Conservation (phyloP, 2,888 invertebrate species). For the Dichetophora obliterata region DNA sequence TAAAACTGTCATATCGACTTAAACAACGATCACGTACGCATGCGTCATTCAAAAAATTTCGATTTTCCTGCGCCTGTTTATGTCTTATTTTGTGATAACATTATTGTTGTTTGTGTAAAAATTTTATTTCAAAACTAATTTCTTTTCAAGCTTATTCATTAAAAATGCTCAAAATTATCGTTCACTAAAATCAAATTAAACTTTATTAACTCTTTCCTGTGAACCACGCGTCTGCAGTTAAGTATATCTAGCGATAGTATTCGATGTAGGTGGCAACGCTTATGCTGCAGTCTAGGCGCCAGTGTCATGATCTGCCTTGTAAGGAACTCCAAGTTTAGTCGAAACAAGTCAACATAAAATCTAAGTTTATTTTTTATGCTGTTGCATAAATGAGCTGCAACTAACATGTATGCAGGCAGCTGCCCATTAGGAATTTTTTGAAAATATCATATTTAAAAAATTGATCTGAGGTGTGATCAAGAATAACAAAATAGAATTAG, state of each 20-base stretch:
- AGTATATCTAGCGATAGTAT: not conserved
- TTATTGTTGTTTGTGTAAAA: not conserved
- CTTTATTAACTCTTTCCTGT: not conserved
- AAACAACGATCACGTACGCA: slow-evolving; percentile 11
- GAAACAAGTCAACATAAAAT: too few species aligned
- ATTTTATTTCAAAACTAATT: not conserved
- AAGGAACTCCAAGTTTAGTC: too few species aligned
- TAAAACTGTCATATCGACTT: slow-evolving; percentile 7
- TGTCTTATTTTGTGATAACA: not conserved
- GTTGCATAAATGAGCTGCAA: too few species aligned
- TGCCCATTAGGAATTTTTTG: too few species aligned
- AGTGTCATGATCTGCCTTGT: not conserved
- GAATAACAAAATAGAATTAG: too few species aligned
- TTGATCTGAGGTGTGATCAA: too few species aligned
- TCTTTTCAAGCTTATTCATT: not conserved
- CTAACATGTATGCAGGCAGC: too few species aligned
- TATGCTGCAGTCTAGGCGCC: not conserved
- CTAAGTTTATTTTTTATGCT: too few species aligned
- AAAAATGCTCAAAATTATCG: too few species aligned
- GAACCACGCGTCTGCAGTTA: not conserved
- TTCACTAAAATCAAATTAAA: too few species aligned
- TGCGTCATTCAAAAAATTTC: not conserved
- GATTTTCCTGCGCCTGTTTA: not conserved
- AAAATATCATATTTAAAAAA: too few species aligned
- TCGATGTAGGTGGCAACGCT: slow-evolving; percentile 11